Evolutionary conservation across 2,113 vertebrate species (phyloP), one percentile per base, ranked within the genome.

Genomic region (Manacus vitellinus): DNA sequence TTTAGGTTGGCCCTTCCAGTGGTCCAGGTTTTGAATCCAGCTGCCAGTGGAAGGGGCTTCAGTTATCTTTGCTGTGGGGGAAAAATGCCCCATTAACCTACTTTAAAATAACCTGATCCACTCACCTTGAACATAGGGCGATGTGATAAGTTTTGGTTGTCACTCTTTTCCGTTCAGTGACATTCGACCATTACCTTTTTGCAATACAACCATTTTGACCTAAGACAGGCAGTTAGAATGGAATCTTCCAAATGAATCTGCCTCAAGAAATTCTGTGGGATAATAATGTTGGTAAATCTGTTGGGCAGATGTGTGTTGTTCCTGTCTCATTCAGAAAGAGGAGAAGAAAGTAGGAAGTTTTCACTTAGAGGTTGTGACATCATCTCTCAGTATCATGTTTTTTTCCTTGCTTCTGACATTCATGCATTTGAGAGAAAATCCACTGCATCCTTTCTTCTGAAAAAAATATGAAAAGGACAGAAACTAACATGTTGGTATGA

Each of bases 181-280:
- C 30, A 6, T 81, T 83, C 31, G 59, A 16, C 22, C 15, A 3
- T 43, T 63, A 20, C 31, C 21, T 77, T 66, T 68, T 74, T 37
- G 14, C 39, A 68, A 7, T 13, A 5, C 11, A 55, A 37, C 10
- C 2, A 39, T 33, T 14, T 59, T 12, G 43, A 11, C 0, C 0
- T 71, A 39, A 70, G 10, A 14, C 35, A 52, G n/a, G 19, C 16
- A 39, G 16, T 25, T 66, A 75, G 31, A 61, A 62, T 37, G 16
- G 19, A 16, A n/a, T 52, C 68, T 70, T 66, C 11, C 8, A 58
- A 62, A 46, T 21, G 4, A 58, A 30, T 25, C 49, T 1, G n/a
- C 20, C 8, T 18, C 6, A 62, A n/a, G 46, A 76, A 83, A 22
- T 56, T 78, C 56, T 61, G 13, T 37, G 37, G 35, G 8, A 41